Percentiles rank a stretch among this genome's conserved stretches.
Evolutionary conservation across 2,888 invertebrate genomes (phyloP).

Genomic region (Caradrina clavipalpis): DNA sequence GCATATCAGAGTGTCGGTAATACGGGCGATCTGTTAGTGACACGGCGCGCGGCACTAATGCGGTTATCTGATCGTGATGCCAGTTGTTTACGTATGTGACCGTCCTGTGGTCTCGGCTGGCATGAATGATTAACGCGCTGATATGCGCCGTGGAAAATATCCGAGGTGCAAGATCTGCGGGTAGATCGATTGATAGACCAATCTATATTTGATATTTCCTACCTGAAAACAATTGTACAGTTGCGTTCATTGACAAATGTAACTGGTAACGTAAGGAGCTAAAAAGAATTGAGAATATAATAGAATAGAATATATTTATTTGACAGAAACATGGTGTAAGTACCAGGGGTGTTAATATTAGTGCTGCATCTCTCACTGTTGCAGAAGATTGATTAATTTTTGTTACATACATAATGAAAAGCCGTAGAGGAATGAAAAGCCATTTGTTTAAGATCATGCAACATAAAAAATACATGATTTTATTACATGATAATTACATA

Average conservation of each 20-base stretch:
- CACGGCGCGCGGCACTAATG: slow-evolving; percentile 71
- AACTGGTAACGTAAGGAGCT: too few relatives aligned
- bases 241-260: slow-evolving; percentile 1
- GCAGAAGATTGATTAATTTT: too few relatives aligned
- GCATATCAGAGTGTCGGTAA: slow-evolving; percentile 42
- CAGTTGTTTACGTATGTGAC: slow-evolving; percentile 68
- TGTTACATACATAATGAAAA: too few relatives aligned
- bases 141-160: slow-evolving; percentile 27
- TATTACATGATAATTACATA: too few relatives aligned
- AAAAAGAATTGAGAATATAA: too few relatives aligned
- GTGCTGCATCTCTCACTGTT: too few relatives aligned
- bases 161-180: slow-evolving; percentile 7
- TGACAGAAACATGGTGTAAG: too few relatives aligned
- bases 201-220: background rate
- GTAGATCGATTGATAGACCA: background rate
- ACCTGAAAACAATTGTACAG: too few relatives aligned
- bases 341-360: too few relatives aligned
- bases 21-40: slow-evolving; percentile 67
- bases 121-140: slow-evolving; percentile 38
- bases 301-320: background rate
- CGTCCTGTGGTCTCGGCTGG: slow-evolving; percentile 32
- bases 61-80: slow-evolving; percentile 71
- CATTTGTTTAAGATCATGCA: too few relatives aligned
- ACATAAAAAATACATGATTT: too few relatives aligned
- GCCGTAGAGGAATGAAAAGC: too few relatives aligned